Base-by-base conservation (phyloP, 2,113 vertebrate genomes). In the Neolamprologus variostigma region DNA sequence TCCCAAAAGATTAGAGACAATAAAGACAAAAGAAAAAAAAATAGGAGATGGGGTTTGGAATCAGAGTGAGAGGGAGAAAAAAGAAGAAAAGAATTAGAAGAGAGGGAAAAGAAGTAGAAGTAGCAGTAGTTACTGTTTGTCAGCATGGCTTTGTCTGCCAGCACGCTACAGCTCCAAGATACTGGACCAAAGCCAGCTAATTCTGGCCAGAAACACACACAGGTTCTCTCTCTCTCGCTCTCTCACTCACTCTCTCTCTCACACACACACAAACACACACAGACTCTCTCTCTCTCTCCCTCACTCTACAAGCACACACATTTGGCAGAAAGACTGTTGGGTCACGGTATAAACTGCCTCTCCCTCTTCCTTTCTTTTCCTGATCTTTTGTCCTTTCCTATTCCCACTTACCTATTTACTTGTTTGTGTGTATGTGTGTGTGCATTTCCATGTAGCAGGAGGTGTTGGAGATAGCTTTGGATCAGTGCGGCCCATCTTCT, bases 391-490 rank as follows among this genome's bases (percentile, higher is more conserved):
- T 93, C 59, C 53, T 86, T 33, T 47, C 66, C 55, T 79, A 21
- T 54, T 78, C 76, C 51, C 16, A 81, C 45, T 88, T 68, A 81
- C 82, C 79, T 80, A 68, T 83, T 55, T 68, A 33, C 19, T 71
- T 82, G 54, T 89, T 28, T 86, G 31, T 89, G 71, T 83, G 6
- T 89, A 6, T 71, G 7, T 90, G 31, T 89, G 51, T 85, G 26
- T 89, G 3, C 87, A 19, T 93, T 53, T 40, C 13, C 68, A 7
- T 89, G 84, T 95, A 99, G 99, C 97, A 96, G 59, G 99, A 99
- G 94, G 97, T 99, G 87, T 92, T 97, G 89, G 97, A 98, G 93
- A 96, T 99, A 83, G 98, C 98, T 80, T 95, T 99, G 95, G 98
- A 99, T 93, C 98, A 99, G 94, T 97, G 97, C 57, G 99, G 98